Base-by-base conservation (phyloP, 1,140 invertebrate species). In the Oryctes rhinoceros region DNA sequence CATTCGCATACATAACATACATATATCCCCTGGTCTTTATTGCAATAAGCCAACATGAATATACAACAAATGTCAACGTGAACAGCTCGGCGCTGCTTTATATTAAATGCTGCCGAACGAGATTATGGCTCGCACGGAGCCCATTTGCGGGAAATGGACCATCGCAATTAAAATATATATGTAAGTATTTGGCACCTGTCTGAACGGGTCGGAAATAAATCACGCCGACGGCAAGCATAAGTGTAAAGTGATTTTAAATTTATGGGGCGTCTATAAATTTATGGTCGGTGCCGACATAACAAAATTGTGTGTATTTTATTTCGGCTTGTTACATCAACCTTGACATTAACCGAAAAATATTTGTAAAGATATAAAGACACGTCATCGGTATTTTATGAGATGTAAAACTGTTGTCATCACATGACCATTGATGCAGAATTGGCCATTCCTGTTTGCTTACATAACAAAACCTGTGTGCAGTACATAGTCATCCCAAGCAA, bases 141-240 rank as follows among this genome's bases (percentile, higher is more conserved):
- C 65, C 24, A 30, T 71, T 71, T 71, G 24, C 24, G 13, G 18
- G 65, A 71, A 71, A 71, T 35, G 65, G 65, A 71, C 65, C 65
- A 71, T 71, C 11, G 65, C 65, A 71, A 71, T 71, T 71, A 71
- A 71, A 71, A 24, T 71, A 71, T 71, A 30, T 71, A 71, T 35
- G 65, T 71, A 71, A 24, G 65, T 71, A 71, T 71, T 71, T 71
- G 20, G 65, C 65, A 71, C 65, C 65, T 71, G 65, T 71, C 65
- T 71, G 65, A 24, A 71, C 18, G 65, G 65, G 5, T 71, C 65
- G 18, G 35, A 9, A 24, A 71, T 71, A 71, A 71, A 71, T 71
- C 65, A 71, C 18, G 20, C 65, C 13, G 65, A 24, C 65, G 24
- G 24, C 7, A 13, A 35, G 35, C 65, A 24, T 71, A 71, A 71